Evolutionary conservation across 2,888 invertebrate genomes (phyloP), one percentile per base, ranked within the genome.

Genomic region (Bellardia pandia): DNA sequence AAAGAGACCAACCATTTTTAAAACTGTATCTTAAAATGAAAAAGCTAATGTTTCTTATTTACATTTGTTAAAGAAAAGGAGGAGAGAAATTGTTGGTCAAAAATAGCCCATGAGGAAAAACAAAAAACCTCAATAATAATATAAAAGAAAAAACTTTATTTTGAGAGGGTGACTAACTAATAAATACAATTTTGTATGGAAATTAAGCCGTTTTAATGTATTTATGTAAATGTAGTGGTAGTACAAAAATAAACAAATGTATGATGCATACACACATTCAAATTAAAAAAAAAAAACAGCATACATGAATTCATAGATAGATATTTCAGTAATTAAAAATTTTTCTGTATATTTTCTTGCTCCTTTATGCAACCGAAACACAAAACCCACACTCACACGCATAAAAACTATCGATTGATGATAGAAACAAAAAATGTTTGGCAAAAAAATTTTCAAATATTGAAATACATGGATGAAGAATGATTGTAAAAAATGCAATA

Each of bases 261-360:
- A 45, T 13, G 13, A 45, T 45, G 45, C 13, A 45, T 11, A 11
- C 45, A 45, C 13, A 45, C 45, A 45, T 45, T 13, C 45, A 45
- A 45, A 45, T 42, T n/a, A n/a, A n/a, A n/a, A 51, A 14, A n/a
- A 3, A 45, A 45, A 45, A 45, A 45, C 11, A n/a, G n/a, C 51
- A 14, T 51, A 51, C 51, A 51, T 51, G n/a, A n/a, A 51, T 51
- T 33, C 45, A 23, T 58, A 23, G 23, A 33, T 37, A 33, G 33
- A 60, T 37, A 60, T 60, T 60, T 60, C 60, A 60, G 60, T 60
- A 60, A 60, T 60, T 60, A 60, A 60, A 60, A 60, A 60, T 33
- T 13, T 60, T 60, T 60, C 13, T 33, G 60, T 33, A 60, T 60
- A 33, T 60, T 23, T 60, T 60, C 60, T 37, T 33, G 33, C 14